Percentiles rank a stretch among this genome's conserved stretches.
Evolutionary conservation across 1,140 invertebrate genomes (phyloP).

Genomic region (Spodoptera litura): DNA sequence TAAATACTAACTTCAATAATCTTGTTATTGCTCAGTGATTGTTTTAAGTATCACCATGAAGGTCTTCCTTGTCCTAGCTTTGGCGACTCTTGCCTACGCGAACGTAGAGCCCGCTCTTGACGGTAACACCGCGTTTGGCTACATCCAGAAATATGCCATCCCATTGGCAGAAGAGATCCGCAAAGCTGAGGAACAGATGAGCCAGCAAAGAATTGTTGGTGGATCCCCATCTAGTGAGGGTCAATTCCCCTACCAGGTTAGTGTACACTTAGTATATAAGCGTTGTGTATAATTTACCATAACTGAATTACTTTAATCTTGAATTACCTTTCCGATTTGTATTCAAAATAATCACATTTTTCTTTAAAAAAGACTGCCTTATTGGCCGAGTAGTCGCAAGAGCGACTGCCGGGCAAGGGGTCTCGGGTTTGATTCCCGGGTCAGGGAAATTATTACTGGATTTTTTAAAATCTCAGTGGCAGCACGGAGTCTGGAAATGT

Average conservation of each 20-base stretch:
- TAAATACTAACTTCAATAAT: neutral
- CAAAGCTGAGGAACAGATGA: conserved; percentile 18
- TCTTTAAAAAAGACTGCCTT: too few species aligned
- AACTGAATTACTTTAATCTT: too few species aligned
- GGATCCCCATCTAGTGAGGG: neutral
- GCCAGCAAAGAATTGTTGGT: conserved; percentile 7
- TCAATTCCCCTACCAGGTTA: conserved; percentile 31
- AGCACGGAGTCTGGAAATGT: too few species aligned
- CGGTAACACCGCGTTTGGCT: conserved; percentile 21
- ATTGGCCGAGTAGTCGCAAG: too few species aligned
- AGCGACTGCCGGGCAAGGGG: too few species aligned
- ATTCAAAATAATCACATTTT: too few species aligned
- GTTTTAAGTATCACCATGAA: conserved; percentile 9
- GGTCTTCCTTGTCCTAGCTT: conserved; percentile 18
- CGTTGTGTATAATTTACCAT: too few species aligned
- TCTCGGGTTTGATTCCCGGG: too few species aligned
- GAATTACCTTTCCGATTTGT: too few species aligned
- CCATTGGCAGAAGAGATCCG: conserved; percentile 30
- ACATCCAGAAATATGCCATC: conserved; percentile 23
- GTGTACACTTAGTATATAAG: neutral
- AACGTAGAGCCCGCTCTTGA: neutral
- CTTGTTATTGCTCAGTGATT: neutral
- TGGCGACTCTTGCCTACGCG: conserved; percentile 15
- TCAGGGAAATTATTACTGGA: too few species aligned
- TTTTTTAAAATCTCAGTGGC: too few species aligned